A percentile compares a stretch with the other conserved stretches of the same genome.
Conservation (phyloP, 2,888 invertebrate species). For the Drosophila austrosaltans region DNA sequence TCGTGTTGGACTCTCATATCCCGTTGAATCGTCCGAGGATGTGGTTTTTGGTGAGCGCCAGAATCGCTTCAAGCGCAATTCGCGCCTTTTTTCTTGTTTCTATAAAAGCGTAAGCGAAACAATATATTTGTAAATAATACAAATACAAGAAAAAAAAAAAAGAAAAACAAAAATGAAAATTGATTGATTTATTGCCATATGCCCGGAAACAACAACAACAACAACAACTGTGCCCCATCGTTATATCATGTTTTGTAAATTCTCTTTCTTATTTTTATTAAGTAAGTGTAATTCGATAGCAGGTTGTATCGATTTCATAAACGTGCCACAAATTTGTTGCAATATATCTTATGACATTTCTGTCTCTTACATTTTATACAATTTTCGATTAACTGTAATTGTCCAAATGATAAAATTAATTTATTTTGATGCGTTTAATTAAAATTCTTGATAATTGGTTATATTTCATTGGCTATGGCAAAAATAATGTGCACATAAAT, state of each 20-base stretch:
- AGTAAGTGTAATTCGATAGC: too few relatives aligned
- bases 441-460: background rate
- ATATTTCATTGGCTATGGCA: too few relatives aligned
- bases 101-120: conserved; percentile 50
- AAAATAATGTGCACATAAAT: background rate
- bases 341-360: too few relatives aligned
- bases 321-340: too few relatives aligned
- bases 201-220: background rate
- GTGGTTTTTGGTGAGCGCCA: conserved; percentile 84
- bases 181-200: conserved; percentile 2
- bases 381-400: background rate
- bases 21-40: conserved; percentile 83
- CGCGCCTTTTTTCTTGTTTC: conserved; percentile 84
- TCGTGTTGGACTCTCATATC: conserved; percentile 85
- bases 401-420: background rate
- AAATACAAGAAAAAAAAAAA: background rate
- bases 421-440: background rate
- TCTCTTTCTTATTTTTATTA: background rate
- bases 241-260: background rate
- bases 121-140: background rate
- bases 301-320: too few relatives aligned
- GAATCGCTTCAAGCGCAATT: conserved; percentile 84
- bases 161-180: background rate
- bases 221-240: background rate
- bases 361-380: too few relatives aligned